Base-by-base conservation (phyloP, 2,797 vertebrate genomes). In the Microcaecilia unicolor region DNA sequence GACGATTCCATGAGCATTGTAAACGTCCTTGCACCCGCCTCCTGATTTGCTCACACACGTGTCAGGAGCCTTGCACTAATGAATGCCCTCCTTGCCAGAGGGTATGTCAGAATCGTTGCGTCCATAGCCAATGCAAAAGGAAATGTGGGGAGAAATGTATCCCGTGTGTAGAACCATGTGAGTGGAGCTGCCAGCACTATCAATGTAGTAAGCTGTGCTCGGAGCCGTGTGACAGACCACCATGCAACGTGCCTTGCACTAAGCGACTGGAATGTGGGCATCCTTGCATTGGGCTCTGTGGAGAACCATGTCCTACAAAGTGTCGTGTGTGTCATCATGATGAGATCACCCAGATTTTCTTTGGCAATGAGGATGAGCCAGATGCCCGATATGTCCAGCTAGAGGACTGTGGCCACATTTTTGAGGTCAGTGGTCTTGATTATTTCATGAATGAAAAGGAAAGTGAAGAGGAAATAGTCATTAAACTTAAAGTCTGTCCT, bases 401-500 rank as follows among this genome's bases (percentile, higher is more conserved):
- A 2, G 87, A 97, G 44, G 92, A 93, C 54, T 98, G 94, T 20
- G 56, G 54, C 28, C 93, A 95, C 35, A 18, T 93, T 31, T 72
- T 96, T 28, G 92, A 93, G 54, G 71, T 72, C 4, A 63, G 66
- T 28, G 84, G 77, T 48, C 80, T 98, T 66, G 92, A 98, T 60
- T 58, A 8, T n/a, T 91, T 85, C 50, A 92, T 97, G 89, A 41
- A 16, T 15, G 59, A 72, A 13, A 52, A 75, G 18, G 60, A 70
- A 22, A 51, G 47, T 4, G 51, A 53, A 26, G 64, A 68, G 4
- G 52, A 79, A 38, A 61, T 58, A 8, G 80, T 38, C 2, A 76
- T 97, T 58, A 89, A 74, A 57, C 71, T 98, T 18, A 98, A 94
- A 53, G 85, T 90, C 10, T 95, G 92, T 42, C 93, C 94, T 8